Conservation (phyloP, 2,113 vertebrate genomes). For the Benthochromis sp. region DNA sequence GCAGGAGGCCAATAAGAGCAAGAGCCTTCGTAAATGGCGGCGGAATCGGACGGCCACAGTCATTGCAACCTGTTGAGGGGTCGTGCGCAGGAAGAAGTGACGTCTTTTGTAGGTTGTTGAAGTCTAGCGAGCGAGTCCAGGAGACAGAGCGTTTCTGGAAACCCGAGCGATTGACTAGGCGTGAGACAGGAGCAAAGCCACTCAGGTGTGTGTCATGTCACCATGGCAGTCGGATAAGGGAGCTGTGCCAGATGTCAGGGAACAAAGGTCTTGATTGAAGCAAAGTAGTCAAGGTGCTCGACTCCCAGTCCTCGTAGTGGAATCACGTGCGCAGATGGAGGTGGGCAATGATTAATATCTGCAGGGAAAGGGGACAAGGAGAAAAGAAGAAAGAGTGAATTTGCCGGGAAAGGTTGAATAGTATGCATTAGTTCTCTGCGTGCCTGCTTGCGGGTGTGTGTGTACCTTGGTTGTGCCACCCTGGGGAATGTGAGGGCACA, state of each 20-base stretch:
- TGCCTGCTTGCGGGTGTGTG: constrained; percentile 15
- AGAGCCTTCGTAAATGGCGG: constrained; percentile 84
- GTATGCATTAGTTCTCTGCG: constrained; percentile 24
- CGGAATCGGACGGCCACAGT: constrained; percentile 84
- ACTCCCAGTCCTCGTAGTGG: constrained; percentile 19
- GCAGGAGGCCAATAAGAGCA: constrained; percentile 85
- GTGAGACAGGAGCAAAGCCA: constrained; percentile 27
- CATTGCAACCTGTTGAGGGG: constrained; percentile 69
- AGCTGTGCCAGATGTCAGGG: constrained; percentile 42
- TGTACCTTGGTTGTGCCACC: constrained; percentile 39
- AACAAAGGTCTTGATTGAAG: constrained; percentile 39
- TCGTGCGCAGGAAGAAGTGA: neutral
- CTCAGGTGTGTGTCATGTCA: constrained; percentile 83
- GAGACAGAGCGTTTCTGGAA: neutral
- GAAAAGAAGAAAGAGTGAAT: constrained; percentile 43
- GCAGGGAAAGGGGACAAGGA: constrained; percentile 45
- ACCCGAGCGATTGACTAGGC: constrained; percentile 12
- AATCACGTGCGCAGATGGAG: constrained; percentile 16
- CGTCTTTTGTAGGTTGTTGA: neutral
- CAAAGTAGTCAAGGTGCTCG: neutral
- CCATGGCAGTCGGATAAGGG: constrained; percentile 82
- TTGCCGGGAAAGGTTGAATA: constrained; percentile 44
- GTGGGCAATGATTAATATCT: constrained; percentile 45
- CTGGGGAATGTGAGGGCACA: constrained; percentile 55
- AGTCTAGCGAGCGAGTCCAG: neutral